Percentiles rank a stretch among this genome's conserved stretches.
Evolutionary conservation across 2,888 invertebrate genomes (phyloP).

Genomic region (Leistus spinibarbis): DNA sequence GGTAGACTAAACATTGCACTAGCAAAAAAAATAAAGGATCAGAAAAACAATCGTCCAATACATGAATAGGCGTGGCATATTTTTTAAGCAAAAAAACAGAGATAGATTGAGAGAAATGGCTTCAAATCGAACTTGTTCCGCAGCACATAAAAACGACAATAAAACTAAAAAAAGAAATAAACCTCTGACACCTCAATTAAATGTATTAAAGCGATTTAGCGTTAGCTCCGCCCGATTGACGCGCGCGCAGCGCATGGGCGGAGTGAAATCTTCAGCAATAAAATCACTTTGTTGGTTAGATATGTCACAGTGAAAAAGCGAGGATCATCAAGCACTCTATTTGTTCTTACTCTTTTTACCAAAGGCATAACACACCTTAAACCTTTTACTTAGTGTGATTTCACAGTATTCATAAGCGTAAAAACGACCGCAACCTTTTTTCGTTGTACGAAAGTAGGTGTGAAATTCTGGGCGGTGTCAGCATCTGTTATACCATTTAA

Average conservation of each 20-base stretch:
- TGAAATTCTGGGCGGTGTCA: conserved; percentile 49
- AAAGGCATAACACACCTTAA: conserved; percentile 12
- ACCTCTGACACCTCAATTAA: conserved; percentile 51
- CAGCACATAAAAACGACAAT: conserved; percentile 43
- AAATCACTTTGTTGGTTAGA: background rate
- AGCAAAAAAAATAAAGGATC: background rate
- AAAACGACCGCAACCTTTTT: background rate
- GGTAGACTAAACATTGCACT: conserved; percentile 9
- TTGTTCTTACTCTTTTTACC: conserved; percentile 1
- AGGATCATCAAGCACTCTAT: background rate
- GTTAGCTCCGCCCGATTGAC: conserved; percentile 45
- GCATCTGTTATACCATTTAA: conserved; percentile 54
- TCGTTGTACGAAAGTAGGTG: conserved; percentile 46
- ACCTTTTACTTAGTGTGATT: conserved; percentile 8
- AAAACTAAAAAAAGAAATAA: conserved; percentile 47
- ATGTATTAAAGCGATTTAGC: conserved; percentile 46
- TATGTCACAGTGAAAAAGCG: conserved; percentile 6
- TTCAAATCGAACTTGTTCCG: conserved; percentile 12
- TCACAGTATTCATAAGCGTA: background rate
- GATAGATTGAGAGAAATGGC: conserved; percentile 19
- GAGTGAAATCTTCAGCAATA: background rate
- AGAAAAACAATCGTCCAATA: conserved; percentile 16
- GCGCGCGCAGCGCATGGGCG: conserved; percentile 49
- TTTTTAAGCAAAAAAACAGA: conserved; percentile 15
- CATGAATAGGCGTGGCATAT: conserved; percentile 9